These are phyloP conservation scores for Cryptotis parvus DNA, from an alignment of 2,113 vertebrate genomes.

Conservation along the genomic window DNA sequence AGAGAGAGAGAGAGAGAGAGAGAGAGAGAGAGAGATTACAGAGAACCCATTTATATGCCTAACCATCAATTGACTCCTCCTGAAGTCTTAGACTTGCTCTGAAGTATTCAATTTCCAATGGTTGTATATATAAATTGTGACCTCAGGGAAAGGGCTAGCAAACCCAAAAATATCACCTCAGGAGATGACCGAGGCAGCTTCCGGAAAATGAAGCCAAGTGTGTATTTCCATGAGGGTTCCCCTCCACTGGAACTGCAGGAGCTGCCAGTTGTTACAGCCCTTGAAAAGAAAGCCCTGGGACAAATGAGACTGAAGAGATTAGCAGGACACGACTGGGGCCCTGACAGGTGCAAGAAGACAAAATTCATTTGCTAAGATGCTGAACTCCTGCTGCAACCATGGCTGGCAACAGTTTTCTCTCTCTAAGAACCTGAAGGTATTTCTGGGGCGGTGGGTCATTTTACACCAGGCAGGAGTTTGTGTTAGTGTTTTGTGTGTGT, in stretches of 20 bases:
- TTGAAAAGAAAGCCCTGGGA: conserved; percentile 53
- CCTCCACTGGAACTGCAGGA: background rate
- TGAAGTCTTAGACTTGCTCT: conserved; percentile 30
- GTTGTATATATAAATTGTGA: conserved; percentile 27
- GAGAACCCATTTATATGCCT: conserved; percentile 74
- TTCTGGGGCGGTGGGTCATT: conserved; percentile 66
- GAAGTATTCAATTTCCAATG: conserved; percentile 6
- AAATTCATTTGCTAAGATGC: conserved; percentile 67
- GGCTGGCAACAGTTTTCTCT: conserved; percentile 43
- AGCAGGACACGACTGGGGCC: conserved; percentile 18
- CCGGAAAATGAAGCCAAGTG: conserved; percentile 51
- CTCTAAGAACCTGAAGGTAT: conserved; percentile 69
- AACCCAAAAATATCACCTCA: conserved; percentile 58
- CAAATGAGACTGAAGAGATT: conserved; percentile 65
- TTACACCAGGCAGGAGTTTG: conserved; percentile 63
- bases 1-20: background rate
- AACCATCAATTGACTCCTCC: conserved; percentile 39
- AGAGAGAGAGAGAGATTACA: conserved; percentile 38
- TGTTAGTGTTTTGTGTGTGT: background rate
- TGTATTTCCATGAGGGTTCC: conserved; percentile 3
- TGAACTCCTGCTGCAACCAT: conserved; percentile 12
- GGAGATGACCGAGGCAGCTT: conserved; percentile 56
- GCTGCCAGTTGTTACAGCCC: conserved; percentile 48
- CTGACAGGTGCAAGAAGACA: conserved; percentile 68
- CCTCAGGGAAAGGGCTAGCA: conserved; percentile 41